Base-by-base conservation (phyloP, 2,797 vertebrate genomes). In the Trichosurus vulpecula region DNA sequence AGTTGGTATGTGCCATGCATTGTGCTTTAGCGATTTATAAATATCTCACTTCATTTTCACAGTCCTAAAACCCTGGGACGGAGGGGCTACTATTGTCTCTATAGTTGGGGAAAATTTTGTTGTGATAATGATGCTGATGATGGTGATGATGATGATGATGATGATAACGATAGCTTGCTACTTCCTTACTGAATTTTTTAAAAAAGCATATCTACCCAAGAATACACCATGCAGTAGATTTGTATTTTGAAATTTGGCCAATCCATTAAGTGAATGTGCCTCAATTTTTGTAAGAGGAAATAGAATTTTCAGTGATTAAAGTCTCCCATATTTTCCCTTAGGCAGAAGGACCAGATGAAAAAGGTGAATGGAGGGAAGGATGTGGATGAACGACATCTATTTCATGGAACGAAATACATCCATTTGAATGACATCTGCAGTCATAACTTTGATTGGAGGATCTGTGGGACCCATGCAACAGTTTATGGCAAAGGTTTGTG, bases 371-470 rank as follows among this genome's bases (percentile, higher is more conserved):
- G 51, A 4, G 99, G 99, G 0, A 96, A 94, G 29, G 66, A 94
- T 0, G 98, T 99, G 35, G 54, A 92, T 0, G 99, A 99, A 96
- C 98, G 97, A 90, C 97, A 97, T 95, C 99, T 99, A 53, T 99
- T 99, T 97, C 99, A 99, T 0, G 99, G 99, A 93, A 99, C 99
- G 0, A 98, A 98, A 90, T 52, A 97, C 25, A 97, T 97, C 91
- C 91, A 99, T 0, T 92, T 99, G 0, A 98, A 99, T 0, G 98
- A 99, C 96, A 99, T 99, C 98, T 99, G 99, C 97, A 98, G 94
- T 90, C 97, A 99, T 97, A 99, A 99, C 98, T 99, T 99, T 94
- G 99, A 99, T 98, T 99, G 99, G 99, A 99, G 99, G 93, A 98
- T 99, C 98, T 99, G 99, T 66, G 99, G 99, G 12, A 98, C 98